Percentiles rank a stretch among this genome's conserved stretches.
Conservation (phyloP, 2,888 invertebrate genomes). For the Ichneumoninae sp. region DNA sequence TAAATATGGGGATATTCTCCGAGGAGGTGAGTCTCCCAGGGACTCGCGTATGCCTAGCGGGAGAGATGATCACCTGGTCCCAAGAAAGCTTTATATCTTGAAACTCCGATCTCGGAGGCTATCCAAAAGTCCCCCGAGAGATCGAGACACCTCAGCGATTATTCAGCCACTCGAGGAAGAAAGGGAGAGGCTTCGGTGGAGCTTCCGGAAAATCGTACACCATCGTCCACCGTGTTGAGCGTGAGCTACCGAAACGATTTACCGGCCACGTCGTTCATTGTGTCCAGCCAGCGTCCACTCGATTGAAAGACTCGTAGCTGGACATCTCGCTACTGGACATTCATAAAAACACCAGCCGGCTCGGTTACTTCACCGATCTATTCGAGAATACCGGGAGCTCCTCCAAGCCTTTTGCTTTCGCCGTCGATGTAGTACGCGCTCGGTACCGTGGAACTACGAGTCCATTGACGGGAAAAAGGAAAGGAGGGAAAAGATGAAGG, state of each 20-base stretch:
- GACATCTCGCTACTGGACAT: constrained; percentile 53
- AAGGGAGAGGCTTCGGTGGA: constrained; percentile 45
- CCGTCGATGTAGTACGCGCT: constrained; percentile 3
- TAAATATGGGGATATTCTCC: constrained; percentile 9
- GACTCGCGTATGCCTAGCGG: neutral
- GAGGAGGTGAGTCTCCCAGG: constrained; percentile 2
- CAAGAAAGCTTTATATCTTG: constrained; percentile 30
- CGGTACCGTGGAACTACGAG: constrained; percentile 27
- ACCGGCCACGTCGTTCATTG: constrained; percentile 50
- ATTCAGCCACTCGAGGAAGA: constrained; percentile 43
- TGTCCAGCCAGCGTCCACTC: constrained; percentile 32
- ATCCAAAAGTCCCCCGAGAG: constrained; percentile 44
- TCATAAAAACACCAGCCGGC: constrained; percentile 41
- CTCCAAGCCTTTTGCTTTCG: constrained; percentile 49
- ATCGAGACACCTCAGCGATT: constrained; percentile 41
- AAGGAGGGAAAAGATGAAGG: constrained; percentile 16
- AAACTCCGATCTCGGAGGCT: constrained; percentile 40
- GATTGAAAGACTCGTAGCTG: constrained; percentile 50
- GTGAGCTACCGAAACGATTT: constrained; percentile 30
- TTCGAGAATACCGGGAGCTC: constrained; percentile 66
- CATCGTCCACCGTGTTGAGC: constrained; percentile 26
- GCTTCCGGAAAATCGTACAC: constrained; percentile 63
- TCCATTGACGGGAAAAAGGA: constrained; percentile 60
- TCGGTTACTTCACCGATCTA: constrained; percentile 68
- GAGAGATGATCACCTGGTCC: constrained; percentile 47